Percentiles rank a stretch among this genome's conserved stretches.
Evolutionary conservation across 2,113 vertebrate species (phyloP).

Genomic region (Xiphophorus hellerii): DNA sequence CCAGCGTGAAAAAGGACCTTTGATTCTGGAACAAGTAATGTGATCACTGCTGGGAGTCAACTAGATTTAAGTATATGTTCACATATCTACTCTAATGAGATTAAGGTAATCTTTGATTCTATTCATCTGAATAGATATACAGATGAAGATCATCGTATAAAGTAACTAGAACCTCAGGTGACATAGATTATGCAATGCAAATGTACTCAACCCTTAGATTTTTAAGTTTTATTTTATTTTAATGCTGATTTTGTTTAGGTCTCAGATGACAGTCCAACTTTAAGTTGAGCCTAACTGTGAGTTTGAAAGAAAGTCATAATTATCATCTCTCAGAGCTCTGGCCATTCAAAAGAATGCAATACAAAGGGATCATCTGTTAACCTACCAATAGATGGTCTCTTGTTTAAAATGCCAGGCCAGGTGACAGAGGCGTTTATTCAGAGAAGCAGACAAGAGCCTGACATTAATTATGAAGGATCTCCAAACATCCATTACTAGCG

Average conservation of each 20-base stretch:
- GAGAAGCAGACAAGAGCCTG: background rate
- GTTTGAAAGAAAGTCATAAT: no score
- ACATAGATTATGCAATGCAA: background rate
- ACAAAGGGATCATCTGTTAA: no score
- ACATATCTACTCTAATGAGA: background rate
- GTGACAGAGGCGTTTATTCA: no score
- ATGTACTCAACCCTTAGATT: no score
- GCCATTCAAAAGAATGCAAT: no score
- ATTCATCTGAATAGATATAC: background rate
- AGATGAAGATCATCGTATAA: background rate
- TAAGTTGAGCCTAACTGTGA: no score
- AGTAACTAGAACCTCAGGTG: background rate
- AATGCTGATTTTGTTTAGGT: no score
- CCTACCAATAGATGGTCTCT: no score
- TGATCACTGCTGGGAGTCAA: background rate
- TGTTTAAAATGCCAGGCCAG: no score
- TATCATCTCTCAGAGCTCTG: no score
- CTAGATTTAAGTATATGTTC: background rate
- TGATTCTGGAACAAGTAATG: conserved; percentile 2
- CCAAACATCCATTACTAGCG: background rate
- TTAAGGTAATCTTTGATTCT: background rate
- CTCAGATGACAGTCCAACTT: no score
- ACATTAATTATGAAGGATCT: background rate
- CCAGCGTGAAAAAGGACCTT: conserved; percentile 5
- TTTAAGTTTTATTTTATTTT: no score